Conservation (phyloP, 2,113 vertebrate species). For the Hippocampus barbouri region DNA sequence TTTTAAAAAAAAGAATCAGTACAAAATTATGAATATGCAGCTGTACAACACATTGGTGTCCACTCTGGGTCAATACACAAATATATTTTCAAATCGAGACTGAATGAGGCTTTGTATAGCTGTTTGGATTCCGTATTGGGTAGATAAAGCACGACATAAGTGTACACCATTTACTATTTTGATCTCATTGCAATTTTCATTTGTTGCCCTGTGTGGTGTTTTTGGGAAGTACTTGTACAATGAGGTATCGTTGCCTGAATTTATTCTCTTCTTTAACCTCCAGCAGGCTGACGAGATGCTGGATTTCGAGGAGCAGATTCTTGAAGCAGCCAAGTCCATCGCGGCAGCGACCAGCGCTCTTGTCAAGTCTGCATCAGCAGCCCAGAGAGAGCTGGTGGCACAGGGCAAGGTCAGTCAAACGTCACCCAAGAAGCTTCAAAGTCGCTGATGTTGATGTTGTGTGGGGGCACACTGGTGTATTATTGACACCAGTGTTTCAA, state of each 20-base stretch:
- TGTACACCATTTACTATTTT: too few relatives aligned
- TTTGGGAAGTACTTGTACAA: too few relatives aligned
- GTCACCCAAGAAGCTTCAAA: background rate
- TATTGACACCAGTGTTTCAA: background rate
- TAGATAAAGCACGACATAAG: too few relatives aligned
- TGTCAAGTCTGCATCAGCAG: conserved; percentile 95
- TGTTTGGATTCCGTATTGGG: too few relatives aligned
- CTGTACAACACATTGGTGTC: too few relatives aligned
- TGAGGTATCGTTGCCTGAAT: background rate
- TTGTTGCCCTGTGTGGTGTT: too few relatives aligned
- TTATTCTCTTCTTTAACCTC: conserved; percentile 63
- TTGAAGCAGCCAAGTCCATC: conserved; percentile 97
- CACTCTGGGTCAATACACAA: too few relatives aligned
- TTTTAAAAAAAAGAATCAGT: too few relatives aligned
- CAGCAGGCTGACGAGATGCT: conserved; percentile 97
- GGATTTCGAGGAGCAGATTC: conserved; percentile 98
- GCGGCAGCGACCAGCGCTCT: conserved; percentile 96
- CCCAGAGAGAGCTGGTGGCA: conserved; percentile 95
- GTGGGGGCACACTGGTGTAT: background rate
- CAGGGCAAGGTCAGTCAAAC: conserved; percentile 88
- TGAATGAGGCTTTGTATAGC: too few relatives aligned
- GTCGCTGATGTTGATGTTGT: background rate
- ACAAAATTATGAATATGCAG: too few relatives aligned
- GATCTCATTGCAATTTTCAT: too few relatives aligned
- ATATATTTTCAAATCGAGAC: too few relatives aligned